Conservation (phyloP, 2,797 vertebrate genomes). For the Aulostomus chinensis region DNA sequence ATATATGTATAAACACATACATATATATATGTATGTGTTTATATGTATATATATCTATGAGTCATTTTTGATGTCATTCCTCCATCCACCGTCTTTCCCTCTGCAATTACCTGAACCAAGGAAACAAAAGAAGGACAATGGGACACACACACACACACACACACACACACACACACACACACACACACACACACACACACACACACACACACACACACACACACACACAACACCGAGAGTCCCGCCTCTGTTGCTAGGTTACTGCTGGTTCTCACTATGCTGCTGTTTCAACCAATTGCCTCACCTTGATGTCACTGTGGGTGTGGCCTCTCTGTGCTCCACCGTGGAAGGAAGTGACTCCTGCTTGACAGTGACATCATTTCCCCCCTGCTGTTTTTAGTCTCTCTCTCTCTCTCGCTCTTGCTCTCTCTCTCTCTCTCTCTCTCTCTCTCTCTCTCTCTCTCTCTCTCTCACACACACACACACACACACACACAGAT, state of each 20-base stretch:
- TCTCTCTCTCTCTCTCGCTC: neutral
- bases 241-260: conserved; percentile 61
- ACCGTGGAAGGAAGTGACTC: conserved; percentile 62
- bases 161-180: conserved; percentile 2
- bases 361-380: conserved; percentile 40
- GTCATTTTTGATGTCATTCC: neutral
- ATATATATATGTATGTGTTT: too few species aligned
- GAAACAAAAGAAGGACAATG: conserved; percentile 49
- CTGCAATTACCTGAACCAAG: conserved; percentile 7
- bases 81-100: neutral
- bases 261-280: conserved; percentile 38
- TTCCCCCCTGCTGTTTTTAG: conserved; percentile 21
- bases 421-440: neutral
- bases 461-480: too few species aligned
- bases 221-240: neutral
- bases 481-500: conserved; percentile 1
- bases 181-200: conserved; percentile 13
- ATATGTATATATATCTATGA: too few species aligned
- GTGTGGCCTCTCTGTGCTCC: conserved; percentile 42
- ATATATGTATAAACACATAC: too few species aligned
- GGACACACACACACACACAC: neutral
- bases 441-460: too few species aligned
- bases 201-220: conserved; percentile 8
- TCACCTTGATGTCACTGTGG: conserved; percentile 19
- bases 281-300: conserved; percentile 44